Conservation (phyloP, 2,113 vertebrate genomes). For the Prietella phreatophila region DNA sequence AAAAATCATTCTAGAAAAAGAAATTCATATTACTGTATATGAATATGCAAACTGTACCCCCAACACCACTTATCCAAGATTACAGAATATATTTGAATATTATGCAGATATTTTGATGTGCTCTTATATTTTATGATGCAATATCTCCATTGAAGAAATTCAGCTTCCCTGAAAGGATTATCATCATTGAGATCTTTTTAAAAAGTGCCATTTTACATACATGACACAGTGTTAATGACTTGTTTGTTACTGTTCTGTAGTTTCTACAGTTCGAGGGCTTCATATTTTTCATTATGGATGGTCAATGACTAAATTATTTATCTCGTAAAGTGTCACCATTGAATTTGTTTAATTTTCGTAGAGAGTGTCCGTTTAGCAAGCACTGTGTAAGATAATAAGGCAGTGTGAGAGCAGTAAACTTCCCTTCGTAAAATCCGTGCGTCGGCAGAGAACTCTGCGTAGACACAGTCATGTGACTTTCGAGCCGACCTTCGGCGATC, state of each 20-base stretch:
- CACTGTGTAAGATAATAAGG: conserved; percentile 28
- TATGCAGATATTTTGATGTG: not conserved
- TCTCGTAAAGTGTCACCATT: conserved; percentile 14
- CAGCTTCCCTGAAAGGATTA: conserved; percentile 3
- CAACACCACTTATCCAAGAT: not conserved
- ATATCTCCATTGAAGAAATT: not conserved
- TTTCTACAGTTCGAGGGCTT: not conserved
- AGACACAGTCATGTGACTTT: conserved; percentile 21
- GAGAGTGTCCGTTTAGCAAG: not conserved
- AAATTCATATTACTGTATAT: not conserved
- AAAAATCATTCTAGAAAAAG: not conserved
- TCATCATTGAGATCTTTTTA: not conserved
- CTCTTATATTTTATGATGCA: not conserved
- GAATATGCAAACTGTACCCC: not conserved
- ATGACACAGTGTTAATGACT: not conserved
- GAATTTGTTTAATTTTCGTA: not conserved
- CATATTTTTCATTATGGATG: not conserved
- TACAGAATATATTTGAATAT: not conserved
- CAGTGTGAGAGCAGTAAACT: conserved; percentile 47
- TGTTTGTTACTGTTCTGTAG: not conserved
- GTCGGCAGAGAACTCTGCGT: conserved; percentile 16
- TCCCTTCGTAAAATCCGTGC: conserved; percentile 13
- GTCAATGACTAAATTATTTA: not conserved
- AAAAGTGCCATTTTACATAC: conserved; percentile 1
- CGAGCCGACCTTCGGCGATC: not conserved